Percentiles rank a stretch among this genome's conserved stretches.
Evolutionary conservation across 1,140 invertebrate species (phyloP).

Genomic region (Frieseomelitta varia): DNA sequence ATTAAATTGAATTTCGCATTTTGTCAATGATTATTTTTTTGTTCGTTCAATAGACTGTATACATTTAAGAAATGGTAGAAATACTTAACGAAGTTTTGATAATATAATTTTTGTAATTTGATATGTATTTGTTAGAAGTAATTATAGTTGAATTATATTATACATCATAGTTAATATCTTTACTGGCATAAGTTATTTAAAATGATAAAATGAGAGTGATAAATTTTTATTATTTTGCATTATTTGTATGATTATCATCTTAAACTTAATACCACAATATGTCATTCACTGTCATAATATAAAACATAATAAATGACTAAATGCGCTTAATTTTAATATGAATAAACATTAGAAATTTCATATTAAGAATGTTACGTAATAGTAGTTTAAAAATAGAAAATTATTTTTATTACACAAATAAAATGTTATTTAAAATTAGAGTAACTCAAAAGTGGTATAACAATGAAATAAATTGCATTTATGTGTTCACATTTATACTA

Average conservation of each 20-base stretch:
- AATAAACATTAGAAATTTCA: slow-evolving; percentile 1
- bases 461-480: neutral
- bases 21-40: neutral
- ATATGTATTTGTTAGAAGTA: neutral
- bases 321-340: neutral
- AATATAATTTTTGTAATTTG: neutral
- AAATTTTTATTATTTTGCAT: neutral
- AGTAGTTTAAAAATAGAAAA: neutral
- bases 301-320: neutral
- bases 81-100: neutral
- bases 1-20: neutral
- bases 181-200: neutral
- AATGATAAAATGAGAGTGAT: neutral
- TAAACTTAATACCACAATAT: neutral
- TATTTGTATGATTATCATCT: neutral
- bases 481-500: neutral
- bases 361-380: neutral
- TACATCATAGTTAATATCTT: neutral
- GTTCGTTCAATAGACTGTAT: neutral
- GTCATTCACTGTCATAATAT: neutral
- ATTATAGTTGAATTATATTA: neutral
- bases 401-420: neutral
- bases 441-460: neutral
- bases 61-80: neutral
- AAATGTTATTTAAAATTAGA: neutral